These are phyloP conservation scores for Cephonodes hylas DNA, from an alignment of 2,888 invertebrate genomes.

Conservation along the genomic window DNA sequence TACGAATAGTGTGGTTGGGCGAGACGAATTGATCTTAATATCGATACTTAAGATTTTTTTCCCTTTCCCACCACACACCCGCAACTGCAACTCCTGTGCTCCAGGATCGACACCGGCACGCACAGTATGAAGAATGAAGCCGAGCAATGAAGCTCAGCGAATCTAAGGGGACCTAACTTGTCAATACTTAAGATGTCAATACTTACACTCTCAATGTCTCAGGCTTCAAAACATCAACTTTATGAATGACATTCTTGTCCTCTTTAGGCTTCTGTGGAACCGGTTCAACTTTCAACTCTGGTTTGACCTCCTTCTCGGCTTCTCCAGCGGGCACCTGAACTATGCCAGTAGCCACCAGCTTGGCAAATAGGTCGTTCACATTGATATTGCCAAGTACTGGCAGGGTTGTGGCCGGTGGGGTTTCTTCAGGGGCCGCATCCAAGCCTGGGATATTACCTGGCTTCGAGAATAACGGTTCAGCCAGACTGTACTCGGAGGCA, in stretches of 20 bases:
- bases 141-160: too few species aligned
- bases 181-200: slow-evolving; percentile 16
- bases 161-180: too few species aligned
- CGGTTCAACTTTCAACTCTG: slow-evolving; percentile 40
- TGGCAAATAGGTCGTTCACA: slow-evolving; percentile 91
- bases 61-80: too few species aligned
- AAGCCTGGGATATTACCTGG: slow-evolving; percentile 65
- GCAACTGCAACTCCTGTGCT: too few species aligned
- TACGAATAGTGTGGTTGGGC: too few species aligned
- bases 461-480: slow-evolving; percentile 60
- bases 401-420: slow-evolving; percentile 39
- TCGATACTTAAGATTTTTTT: too few species aligned
- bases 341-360: slow-evolving; percentile 88
- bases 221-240: slow-evolving; percentile 84
- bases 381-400: slow-evolving; percentile 78
- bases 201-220: slow-evolving; percentile 88
- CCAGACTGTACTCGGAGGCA: slow-evolving; percentile 79
- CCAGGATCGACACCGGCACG: too few species aligned
- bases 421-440: slow-evolving; percentile 55
- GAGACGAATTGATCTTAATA: too few species aligned
- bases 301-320: slow-evolving; percentile 37
- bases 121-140: too few species aligned
- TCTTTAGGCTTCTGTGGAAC: slow-evolving; percentile 47
- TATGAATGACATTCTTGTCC: slow-evolving; percentile 75
- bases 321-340: slow-evolving; percentile 48